These are phyloP conservation scores for Gadopsis marmoratus DNA, from an alignment of 2,797 vertebrate species.

Conservation along the genomic window DNA sequence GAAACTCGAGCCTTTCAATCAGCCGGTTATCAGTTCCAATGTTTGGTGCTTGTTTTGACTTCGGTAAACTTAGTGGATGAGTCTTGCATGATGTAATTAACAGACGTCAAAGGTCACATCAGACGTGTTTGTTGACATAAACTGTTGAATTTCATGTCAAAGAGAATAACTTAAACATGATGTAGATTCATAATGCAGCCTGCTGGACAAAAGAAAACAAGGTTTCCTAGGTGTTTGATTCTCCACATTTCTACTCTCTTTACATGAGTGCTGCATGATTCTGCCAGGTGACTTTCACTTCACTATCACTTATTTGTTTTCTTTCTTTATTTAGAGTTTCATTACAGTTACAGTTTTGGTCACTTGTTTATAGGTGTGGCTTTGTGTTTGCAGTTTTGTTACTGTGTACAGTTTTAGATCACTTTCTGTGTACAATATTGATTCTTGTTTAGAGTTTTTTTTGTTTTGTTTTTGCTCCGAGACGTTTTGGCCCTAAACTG, in stretches of 20 bases:
- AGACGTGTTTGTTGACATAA: background rate
- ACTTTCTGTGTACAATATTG: slow-evolving; percentile 28
- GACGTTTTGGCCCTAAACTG: slow-evolving; percentile 26
- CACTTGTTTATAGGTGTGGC: background rate
- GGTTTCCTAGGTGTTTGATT: background rate
- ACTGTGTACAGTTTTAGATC: background rate
- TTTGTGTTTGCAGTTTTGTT: slow-evolving; percentile 23
- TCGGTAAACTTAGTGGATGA: background rate
- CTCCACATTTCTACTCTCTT: background rate
- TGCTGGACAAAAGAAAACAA: background rate
- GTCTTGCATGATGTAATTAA: slow-evolving; percentile 11
- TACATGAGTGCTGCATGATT: background rate
- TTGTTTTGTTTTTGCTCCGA: background rate
- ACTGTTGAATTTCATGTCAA: slow-evolving; percentile 1
- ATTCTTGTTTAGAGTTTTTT: slow-evolving; percentile 36
- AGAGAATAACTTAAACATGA: background rate
- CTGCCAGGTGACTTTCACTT: no score
- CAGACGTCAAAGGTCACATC: background rate
- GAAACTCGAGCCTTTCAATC: background rate
- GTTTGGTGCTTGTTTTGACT: slow-evolving; percentile 2
- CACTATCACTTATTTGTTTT: background rate
- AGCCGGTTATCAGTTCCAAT: background rate
- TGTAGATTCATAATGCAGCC: slow-evolving; percentile 2
- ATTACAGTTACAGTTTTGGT: slow-evolving; percentile 14
- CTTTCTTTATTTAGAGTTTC: slow-evolving; percentile 35